phyloP scores from a whole-genome alignment of 2,113 vertebrate species.

The Hemibagrus wyckioides region DNA sequence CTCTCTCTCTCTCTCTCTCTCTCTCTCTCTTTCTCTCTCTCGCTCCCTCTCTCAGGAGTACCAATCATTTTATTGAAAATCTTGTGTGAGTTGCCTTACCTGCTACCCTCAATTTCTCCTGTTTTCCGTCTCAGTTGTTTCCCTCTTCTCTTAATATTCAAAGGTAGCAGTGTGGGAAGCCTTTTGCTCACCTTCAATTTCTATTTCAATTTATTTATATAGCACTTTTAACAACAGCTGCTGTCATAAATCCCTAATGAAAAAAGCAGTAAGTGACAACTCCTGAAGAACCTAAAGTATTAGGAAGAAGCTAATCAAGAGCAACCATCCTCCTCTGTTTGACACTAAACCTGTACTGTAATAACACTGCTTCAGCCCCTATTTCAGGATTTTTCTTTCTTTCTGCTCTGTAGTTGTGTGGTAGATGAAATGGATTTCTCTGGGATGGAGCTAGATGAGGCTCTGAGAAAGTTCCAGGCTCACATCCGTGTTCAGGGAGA shows the following conservation, averaged over 20 bases:
- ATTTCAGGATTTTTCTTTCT: not conserved
- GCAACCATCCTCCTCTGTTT: not conserved
- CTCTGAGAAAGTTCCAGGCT: slow-evolving; percentile 95
- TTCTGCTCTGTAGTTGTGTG: slow-evolving; percentile 80
- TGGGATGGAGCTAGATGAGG: slow-evolving; percentile 95
- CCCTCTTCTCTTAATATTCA: not conserved
- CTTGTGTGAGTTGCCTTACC: not conserved
- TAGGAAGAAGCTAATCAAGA: not conserved
- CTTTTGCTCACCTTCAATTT: not conserved
- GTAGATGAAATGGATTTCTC: slow-evolving; percentile 99
- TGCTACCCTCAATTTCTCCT: not conserved
- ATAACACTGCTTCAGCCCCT: not conserved
- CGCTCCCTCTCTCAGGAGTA: not conserved
- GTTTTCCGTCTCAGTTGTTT: not conserved
- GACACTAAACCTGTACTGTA: not conserved
- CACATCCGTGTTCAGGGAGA: slow-evolving; percentile 97
- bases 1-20: slow-evolving; percentile 24
- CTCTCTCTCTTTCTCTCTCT: not conserved
- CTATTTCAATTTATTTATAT: not conserved
- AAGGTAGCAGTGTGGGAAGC: not conserved
- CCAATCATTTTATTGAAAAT: not conserved
- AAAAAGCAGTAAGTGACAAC: not conserved
- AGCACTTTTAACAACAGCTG: not conserved
- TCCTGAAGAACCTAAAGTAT: not conserved
- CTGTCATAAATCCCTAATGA: slow-evolving; percentile 6